Conservation (phyloP, 2,113 vertebrate genomes). For the Aramus guarauna region DNA sequence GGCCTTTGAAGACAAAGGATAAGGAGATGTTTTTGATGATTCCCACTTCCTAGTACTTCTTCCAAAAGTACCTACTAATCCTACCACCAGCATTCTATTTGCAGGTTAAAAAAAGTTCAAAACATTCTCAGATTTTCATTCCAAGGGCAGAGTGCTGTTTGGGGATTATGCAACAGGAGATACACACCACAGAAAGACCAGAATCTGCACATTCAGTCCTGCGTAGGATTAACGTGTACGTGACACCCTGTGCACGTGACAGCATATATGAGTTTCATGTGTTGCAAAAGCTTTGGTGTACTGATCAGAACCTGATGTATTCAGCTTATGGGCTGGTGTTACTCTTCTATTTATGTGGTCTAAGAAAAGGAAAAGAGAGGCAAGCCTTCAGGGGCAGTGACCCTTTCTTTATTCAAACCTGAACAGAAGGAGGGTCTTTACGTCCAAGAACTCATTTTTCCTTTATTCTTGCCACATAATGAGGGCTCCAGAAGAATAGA, state of each 20-base stretch:
- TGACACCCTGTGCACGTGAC: not conserved
- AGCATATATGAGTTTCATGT: not conserved
- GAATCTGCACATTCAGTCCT: not conserved
- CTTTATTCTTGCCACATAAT: conserved; percentile 44
- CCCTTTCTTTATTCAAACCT: conserved; percentile 55
- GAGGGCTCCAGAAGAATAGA: not conserved
- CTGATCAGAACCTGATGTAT: conserved; percentile 36
- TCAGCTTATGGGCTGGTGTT: not conserved
- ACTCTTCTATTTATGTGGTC: conserved; percentile 42
- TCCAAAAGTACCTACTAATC: not conserved
- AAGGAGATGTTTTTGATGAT: not conserved
- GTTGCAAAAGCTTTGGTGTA: conserved; percentile 9
- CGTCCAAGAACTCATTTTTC: conserved; percentile 43
- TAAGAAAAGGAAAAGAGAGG: conserved; percentile 31
- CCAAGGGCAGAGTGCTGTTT: not conserved
- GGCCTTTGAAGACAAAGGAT: not conserved
- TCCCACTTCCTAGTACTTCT: not conserved
- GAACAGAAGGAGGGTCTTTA: conserved; percentile 43
- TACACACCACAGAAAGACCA: not conserved
- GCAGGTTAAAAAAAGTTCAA: not conserved
- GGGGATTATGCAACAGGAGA: not conserved
- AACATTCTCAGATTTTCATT: not conserved
- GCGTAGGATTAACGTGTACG: accelerated
- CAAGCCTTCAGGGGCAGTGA: conserved; percentile 28
- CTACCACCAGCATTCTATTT: not conserved